Percentiles rank a stretch among this genome's conserved stretches.
These are phyloP conservation scores for Drosophila basisetae DNA, from an alignment of 2,888 invertebrate species.

Conservation along the genomic window DNA sequence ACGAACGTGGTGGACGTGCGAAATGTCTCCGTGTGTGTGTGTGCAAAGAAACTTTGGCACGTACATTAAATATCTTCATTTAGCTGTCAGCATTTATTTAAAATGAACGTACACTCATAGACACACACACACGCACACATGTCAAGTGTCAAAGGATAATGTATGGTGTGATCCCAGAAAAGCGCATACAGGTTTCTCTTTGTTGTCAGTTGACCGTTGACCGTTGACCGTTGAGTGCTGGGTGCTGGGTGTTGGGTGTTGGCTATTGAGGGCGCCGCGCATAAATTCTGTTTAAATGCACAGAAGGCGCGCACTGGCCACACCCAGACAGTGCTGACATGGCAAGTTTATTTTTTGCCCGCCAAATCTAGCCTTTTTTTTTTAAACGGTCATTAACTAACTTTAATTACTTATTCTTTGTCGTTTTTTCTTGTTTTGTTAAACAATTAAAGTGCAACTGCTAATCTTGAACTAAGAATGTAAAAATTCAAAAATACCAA, in stretches of 20 bases:
- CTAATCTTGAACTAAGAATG: background rate
- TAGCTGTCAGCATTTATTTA: conserved; percentile 75
- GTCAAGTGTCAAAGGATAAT: conserved; percentile 25
- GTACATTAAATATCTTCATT: conserved; percentile 77
- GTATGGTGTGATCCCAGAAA: conserved; percentile 17
- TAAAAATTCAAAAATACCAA: background rate
- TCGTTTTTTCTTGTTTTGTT: background rate
- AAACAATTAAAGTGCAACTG: background rate
- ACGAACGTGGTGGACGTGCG: conserved; percentile 22
- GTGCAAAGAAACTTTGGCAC: conserved; percentile 51
- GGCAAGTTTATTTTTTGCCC: background rate
- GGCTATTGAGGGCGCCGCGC: conserved; percentile 34
- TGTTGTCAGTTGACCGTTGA: background rate
- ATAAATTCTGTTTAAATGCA: conserved; percentile 66
- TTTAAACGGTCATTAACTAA: background rate
- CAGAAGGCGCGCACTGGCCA: conserved; percentile 45
- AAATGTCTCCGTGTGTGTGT: conserved; percentile 40
- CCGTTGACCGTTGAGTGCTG: background rate
- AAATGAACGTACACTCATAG: conserved; percentile 47
- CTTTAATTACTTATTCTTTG: background rate
- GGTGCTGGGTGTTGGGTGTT: conserved; percentile 1
- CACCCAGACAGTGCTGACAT: conserved; percentile 33
- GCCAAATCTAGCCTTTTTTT: background rate
- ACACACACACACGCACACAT: conserved; percentile 1
- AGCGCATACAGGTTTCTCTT: conserved; percentile 36